Base-by-base conservation (phyloP, 2,797 vertebrate genomes). In the Enteromius trimaculatus region DNA sequence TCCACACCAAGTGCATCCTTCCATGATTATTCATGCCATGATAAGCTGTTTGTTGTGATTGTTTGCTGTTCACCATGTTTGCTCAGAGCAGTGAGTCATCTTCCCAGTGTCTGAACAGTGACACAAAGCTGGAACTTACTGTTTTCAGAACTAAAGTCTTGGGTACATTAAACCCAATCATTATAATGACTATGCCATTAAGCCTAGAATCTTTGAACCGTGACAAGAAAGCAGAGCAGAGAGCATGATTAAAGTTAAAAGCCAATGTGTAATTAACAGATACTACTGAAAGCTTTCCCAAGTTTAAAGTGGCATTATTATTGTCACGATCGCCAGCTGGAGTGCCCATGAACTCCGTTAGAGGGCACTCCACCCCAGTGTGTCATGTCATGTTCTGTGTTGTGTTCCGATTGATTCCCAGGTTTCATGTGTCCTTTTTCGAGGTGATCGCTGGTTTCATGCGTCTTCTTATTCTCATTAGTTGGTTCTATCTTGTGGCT, bases 91-190 rank as follows among this genome's bases (percentile, higher is more conserved):
- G 21, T 37, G 72, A 85, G 66, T 65, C 69, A 71, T 44, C 58
- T 51, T 16, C 16, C 62, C 62, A 39, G 31, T 72, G 42, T 81
- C 23, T 81, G 23, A 69, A 76, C 26, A 66, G 58, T 29, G 64
- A 80, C 78, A 62, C 55, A 76, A 83, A 83, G 66, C 74, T 79
- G 37, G 42, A 83, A 77, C 82, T 62, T 84, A 80, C 49, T 80
- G 79, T 83, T 79, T 82, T 80, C 51, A 34, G 16, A 76, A 34
- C 31, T 26, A 78, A 71, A 58, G 42, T 60, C 26, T 47, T 34
- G 14, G 42, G 14, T 26, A 62, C 29, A 70, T 78, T 71, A 70
- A 78, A 58, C 49, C 19, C 39, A 76, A 77, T 77, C 72, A 58
- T 60, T 77, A 77, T 68, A 82, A 82, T 34, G 62, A 77, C 49